Base-by-base conservation (phyloP, 2,797 vertebrate genomes). In the Rallus crepitans region DNA sequence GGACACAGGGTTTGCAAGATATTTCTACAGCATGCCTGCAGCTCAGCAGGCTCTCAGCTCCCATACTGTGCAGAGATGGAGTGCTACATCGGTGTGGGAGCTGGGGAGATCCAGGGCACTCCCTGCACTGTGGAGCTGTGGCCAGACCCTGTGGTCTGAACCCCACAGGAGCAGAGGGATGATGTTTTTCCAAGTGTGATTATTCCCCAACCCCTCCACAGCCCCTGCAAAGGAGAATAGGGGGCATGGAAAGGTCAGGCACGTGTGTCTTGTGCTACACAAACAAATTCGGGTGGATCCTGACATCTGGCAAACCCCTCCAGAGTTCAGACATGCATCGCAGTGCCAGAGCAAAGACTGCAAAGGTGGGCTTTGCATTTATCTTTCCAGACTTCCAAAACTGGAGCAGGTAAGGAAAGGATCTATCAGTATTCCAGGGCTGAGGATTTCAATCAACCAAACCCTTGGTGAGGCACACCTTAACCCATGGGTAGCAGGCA, bases 11-110 rank as follows among this genome's bases (percentile, higher is more conserved):
- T 33, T 60, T 84, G 35, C 56, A 63, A 59, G 59, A 40, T 24
- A 6, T 39, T 39, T 55, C 60, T 79, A 1, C 59, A 82, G 3
- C 39, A 11, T 5, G 16, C n/a, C 75, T 63, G 71, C 37, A 39
- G 47, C 20, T 0, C n/a, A 6, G 61, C 42, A 84, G 59, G n/a
- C n/a, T 66, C 66, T 25, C 4, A 1, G 13, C 40, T n/a, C 47
- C n/a, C 3, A 30, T 18, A 6, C 17, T 0, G 0, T 3, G 16
- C 8, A 7, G 48, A 28, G 19, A 1, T 6, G 39, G 4, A 7
- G 23, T 2, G 19, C 12, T 1, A 0, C 30, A 27, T 15, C 7
- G 1, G 20, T 3, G 19, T 2, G 37, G n/a, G 24, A 12, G 5
- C 50, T 2, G 18, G 40, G 56, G 24, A 77, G 28, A 7, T 23